Evolutionary conservation across 2,797 vertebrate species (phyloP).

Genomic region (Selene dorsalis): DNA sequence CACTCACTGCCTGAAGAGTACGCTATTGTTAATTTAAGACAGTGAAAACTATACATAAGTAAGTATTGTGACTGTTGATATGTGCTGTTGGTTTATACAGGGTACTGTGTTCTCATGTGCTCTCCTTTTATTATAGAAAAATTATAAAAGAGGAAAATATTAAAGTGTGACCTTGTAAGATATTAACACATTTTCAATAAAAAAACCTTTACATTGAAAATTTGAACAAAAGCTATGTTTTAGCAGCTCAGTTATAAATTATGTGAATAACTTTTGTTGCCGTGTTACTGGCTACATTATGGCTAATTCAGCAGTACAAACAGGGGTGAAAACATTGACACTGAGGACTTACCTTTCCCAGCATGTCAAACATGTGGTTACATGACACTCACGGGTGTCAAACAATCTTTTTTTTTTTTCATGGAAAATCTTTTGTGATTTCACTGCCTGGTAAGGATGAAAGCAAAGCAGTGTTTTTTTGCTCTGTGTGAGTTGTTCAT

Average conservation of each 20-base stretch:
- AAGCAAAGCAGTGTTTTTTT: constrained; percentile 4
- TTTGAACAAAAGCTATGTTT: constrained; percentile 26
- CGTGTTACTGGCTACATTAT: constrained; percentile 8
- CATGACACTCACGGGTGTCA: constrained; percentile 11
- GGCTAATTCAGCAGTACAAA: constrained; percentile 3
- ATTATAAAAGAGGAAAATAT: neutral
- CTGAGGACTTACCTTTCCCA: neutral
- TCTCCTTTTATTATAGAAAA: constrained; percentile 4
- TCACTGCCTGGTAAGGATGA: constrained; percentile 1
- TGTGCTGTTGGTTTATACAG: constrained; percentile 29
- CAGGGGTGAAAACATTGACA: constrained; percentile 2
- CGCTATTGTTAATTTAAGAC: constrained; percentile 14
- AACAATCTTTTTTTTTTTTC: constrained; percentile 1
- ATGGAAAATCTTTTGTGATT: neutral
- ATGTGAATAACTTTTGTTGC: constrained; percentile 6
- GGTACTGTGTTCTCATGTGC: constrained; percentile 1
- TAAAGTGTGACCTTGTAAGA: constrained; percentile 15
- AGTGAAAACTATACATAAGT: constrained; percentile 17
- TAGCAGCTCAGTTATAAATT: constrained; percentile 17
- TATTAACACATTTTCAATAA: constrained; percentile 47
- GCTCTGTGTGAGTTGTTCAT: constrained; percentile 22
- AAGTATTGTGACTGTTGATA: constrained; percentile 38
- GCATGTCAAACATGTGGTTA: neutral
- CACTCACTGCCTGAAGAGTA: constrained; percentile 16
- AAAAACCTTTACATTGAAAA: constrained; percentile 31